These are phyloP conservation scores for Cydia splendana DNA, from an alignment of 1,140 invertebrate genomes.

Conservation along the genomic window DNA sequence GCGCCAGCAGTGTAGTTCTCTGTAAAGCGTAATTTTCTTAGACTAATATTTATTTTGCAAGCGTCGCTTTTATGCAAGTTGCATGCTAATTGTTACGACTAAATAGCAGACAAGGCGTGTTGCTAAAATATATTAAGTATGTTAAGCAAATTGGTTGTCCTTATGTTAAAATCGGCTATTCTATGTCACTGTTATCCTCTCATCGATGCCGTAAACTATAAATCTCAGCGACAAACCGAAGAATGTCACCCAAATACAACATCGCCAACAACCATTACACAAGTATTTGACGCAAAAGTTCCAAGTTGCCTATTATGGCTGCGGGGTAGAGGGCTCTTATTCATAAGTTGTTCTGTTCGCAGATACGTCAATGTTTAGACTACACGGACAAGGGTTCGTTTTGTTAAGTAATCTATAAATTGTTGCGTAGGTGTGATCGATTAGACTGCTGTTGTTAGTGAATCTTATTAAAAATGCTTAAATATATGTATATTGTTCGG, in stretches of 20 bases:
- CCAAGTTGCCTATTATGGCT: conserved; percentile 38
- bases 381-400: conserved; percentile 33
- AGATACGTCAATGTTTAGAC: conserved; percentile 43
- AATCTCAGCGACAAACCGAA: conserved; percentile 26
- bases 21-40: not conserved
- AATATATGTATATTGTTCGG: not conserved
- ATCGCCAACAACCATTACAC: conserved; percentile 19
- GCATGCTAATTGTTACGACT: not conserved
- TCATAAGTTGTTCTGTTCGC: conserved; percentile 22
- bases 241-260: conserved; percentile 14
- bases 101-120: not conserved
- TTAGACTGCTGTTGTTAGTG: not conserved
- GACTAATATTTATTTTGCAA: not conserved
- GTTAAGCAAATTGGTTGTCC: not conserved
- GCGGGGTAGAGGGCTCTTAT: conserved; percentile 37
- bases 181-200: not conserved
- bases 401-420: conserved; percentile 25
- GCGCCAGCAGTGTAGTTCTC: not conserved
- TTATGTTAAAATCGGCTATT: not conserved
- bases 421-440: conserved; percentile 22
- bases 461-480: not conserved
- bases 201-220: conserved; percentile 23
- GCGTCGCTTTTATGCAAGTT: not conserved
- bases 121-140: not conserved
- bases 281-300: conserved; percentile 29